Conservation (phyloP, 2,888 invertebrate genomes). For the Macaria liturata region DNA sequence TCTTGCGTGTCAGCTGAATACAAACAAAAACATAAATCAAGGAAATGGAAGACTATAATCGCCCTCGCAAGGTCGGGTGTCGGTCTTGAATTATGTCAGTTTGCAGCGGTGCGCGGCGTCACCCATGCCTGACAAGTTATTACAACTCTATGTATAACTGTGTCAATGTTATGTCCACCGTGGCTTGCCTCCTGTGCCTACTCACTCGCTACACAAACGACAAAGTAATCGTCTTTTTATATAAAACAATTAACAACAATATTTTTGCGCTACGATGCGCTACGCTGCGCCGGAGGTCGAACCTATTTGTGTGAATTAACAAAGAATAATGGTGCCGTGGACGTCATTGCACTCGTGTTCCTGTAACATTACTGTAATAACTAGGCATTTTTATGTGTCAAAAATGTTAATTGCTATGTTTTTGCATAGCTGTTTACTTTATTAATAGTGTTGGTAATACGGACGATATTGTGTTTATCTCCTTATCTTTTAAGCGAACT, state of each 20-base stretch:
- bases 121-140: conserved; percentile 50
- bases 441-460: too few species aligned
- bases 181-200: conserved; percentile 31
- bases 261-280: conserved; percentile 79
- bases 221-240: conserved; percentile 61
- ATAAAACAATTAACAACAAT: conserved; percentile 61
- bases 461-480: too few species aligned
- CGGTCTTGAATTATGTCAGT: conserved; percentile 41
- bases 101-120: conserved; percentile 30
- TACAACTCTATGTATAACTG: conserved; percentile 53
- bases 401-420: not conserved
- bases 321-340: conserved; percentile 37
- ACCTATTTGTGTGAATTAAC: conserved; percentile 54
- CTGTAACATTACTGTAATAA: conserved; percentile 18
- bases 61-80: conserved; percentile 48
- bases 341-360: conserved; percentile 23
- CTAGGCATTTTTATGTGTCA: conserved; percentile 5
- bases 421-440: too few species aligned
- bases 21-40: conserved; percentile 36
- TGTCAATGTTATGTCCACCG: conserved; percentile 75
- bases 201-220: conserved; percentile 54
- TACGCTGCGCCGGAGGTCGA: conserved; percentile 69
- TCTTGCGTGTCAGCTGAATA: conserved; percentile 2
- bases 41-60: conserved; percentile 52
- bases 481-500: too few species aligned